A percentile compares a stretch with the other conserved stretches of the same genome.
phyloP scores from a whole-genome alignment of 2,113 vertebrate species.

The Galemys pyrenaicus region DNA sequence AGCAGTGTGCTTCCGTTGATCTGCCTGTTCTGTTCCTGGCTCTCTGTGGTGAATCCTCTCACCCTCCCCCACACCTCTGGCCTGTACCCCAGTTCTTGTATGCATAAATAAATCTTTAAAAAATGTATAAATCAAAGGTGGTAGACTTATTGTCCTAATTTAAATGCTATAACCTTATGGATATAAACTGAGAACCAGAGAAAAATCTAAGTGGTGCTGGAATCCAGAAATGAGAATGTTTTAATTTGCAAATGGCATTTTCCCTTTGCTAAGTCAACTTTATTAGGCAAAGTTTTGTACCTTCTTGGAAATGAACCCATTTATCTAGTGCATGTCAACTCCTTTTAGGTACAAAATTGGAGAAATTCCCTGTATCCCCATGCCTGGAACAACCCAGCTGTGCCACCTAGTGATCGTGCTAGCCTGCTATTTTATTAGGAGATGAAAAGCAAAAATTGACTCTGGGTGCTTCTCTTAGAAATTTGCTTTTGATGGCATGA shows the following conservation, averaged over 20 bases:
- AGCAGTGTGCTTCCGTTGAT: too few relatives aligned
- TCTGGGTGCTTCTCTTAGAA: not conserved
- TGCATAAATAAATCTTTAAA: too few relatives aligned
- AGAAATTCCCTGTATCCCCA: not conserved
- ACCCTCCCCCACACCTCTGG: too few relatives aligned
- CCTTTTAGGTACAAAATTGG: not conserved
- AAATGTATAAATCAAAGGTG: too few relatives aligned
- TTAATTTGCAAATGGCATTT: not conserved
- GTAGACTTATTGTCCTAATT: not conserved
- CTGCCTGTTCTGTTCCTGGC: too few relatives aligned
- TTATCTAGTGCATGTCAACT: not conserved
- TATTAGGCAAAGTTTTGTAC: not conserved
- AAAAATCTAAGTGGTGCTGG: not conserved
- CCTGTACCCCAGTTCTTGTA: too few relatives aligned
- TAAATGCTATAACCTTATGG: not conserved
- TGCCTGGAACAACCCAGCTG: slow-evolving; percentile 28
- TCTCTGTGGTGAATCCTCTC: too few relatives aligned
- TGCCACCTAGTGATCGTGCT: slow-evolving; percentile 69
- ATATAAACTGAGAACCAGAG: not conserved
- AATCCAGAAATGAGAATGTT: not conserved
- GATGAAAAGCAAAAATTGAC: not conserved
- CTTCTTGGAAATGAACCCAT: slow-evolving; percentile 26
- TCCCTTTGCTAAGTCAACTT: not conserved
- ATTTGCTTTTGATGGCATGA: not conserved
- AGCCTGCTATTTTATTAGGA: not conserved